Base-by-base conservation (phyloP, 2,888 invertebrate genomes). In the Andrena marginata region DNA sequence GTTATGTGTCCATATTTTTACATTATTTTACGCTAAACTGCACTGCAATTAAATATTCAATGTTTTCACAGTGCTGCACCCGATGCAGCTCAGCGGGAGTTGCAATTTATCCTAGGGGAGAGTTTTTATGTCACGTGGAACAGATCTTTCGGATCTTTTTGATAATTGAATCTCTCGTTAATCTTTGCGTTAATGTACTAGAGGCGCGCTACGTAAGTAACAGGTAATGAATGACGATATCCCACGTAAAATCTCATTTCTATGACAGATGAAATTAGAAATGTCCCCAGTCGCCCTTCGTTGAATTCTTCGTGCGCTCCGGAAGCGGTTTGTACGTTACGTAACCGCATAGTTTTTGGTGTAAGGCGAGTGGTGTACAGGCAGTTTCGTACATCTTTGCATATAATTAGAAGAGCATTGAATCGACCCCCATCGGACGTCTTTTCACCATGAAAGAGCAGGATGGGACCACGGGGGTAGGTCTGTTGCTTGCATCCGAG, bases 401-500 rank as follows among this genome's bases (percentile, higher is more conserved):
- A 93, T 93, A 93, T 93, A 93, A 93, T 93, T 93, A 93, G 91
- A 91, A 91, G 89, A 90, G 90, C 91, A 93, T 93, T 93, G 91
- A 93, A 91, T 92, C 90, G 88, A 76, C 86, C 90, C 91, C 91
- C 88, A 89, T 91, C 77, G 90, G 89, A 89, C 89, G 89, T 85
- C 90, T 88, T 91, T 92, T 93, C 90, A 93, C 82, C 56, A 72
- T 88, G 82, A 88, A 88, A 87, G 79, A 90, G 89, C 87, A 89
- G 90, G 90, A 92, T 89, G 91, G 86, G 84, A 91, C 86, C 72
- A 87, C 70, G 85, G 84, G 87, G 87, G 88, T 85, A 88, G 83
- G 82, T 89, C 80, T 85, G 82, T 85, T 90, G 82, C 86, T 90
- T 85, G 84, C 85, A 85, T 89, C 87, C 86, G 82, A 84, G 82